phyloP scores from a whole-genome alignment of 1,140 invertebrate species.

The Maniola jurtina region DNA sequence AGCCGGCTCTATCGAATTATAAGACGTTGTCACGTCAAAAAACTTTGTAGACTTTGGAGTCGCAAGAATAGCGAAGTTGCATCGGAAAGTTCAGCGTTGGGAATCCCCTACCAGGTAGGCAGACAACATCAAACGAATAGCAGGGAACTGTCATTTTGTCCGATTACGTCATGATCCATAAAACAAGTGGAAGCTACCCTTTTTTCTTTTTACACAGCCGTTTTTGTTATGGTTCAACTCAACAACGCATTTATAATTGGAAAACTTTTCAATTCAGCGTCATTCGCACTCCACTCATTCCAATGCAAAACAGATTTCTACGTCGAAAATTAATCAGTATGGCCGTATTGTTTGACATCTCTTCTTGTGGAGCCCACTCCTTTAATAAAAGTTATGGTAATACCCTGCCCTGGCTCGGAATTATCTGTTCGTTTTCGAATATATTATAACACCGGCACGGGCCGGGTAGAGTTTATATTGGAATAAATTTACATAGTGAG shows the following conservation, averaged over 20 bases:
- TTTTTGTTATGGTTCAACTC: neutral
- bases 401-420: slow-evolving; percentile 56
- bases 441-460: slow-evolving; percentile 67
- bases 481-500: slow-evolving; percentile 76
- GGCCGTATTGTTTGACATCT: slow-evolving; percentile 62
- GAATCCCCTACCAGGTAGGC: no score
- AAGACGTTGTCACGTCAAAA: no score
- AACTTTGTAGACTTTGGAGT: no score
- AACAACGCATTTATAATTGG: slow-evolving; percentile 15
- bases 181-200: no score
- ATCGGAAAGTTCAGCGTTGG: no score
- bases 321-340: slow-evolving; percentile 71
- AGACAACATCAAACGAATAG: no score
- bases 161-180: no score
- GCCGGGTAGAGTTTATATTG: slow-evolving; percentile 67
- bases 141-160: no score
- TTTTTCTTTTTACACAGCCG: neutral
- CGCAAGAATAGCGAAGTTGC: no score
- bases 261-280: slow-evolving; percentile 37
- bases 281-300: slow-evolving; percentile 38
- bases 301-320: slow-evolving; percentile 68
- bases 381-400: slow-evolving; percentile 78
- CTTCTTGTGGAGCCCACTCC: slow-evolving; percentile 52
- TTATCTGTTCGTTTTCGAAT: slow-evolving; percentile 76
- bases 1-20: no score